Evolutionary conservation across 2,113 vertebrate species (phyloP).

Genomic region (Neofelis nebulosa): DNA sequence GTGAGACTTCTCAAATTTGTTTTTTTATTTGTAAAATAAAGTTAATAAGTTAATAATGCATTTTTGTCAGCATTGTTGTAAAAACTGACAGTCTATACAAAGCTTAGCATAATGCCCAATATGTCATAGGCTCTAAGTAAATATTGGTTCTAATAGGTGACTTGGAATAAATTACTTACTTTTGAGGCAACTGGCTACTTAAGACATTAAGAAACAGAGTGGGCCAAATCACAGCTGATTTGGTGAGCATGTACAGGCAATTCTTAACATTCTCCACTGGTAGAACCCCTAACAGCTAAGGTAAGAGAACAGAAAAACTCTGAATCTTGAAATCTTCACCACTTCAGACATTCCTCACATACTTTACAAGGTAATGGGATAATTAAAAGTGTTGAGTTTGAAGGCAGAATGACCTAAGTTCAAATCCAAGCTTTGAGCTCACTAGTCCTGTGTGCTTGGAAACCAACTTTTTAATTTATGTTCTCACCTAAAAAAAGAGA

Average conservation of each 20-base stretch:
- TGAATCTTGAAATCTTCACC: background rate
- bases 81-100: rapidly evolving
- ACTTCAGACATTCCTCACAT: background rate
- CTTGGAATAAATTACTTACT: background rate
- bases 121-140: background rate
- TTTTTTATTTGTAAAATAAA: background rate
- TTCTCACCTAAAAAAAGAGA: background rate
- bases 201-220: background rate
- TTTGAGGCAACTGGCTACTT: background rate
- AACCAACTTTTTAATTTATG: background rate
- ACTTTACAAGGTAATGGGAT: background rate
- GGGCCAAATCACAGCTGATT: background rate
- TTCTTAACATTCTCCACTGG: background rate
- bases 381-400: background rate
- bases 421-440: background rate
- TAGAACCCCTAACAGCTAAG: background rate
- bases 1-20: background rate
- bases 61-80: background rate
- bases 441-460: background rate
- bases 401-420: background rate
- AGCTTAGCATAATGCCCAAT: background rate
- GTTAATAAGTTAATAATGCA: background rate
- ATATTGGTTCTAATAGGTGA: background rate
- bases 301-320: background rate
- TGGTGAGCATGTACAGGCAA: background rate